Evolutionary conservation across 92 coral and sea anemone genomes (phyloP).

Genomic region (Micromussa lordhowensis): DNA sequence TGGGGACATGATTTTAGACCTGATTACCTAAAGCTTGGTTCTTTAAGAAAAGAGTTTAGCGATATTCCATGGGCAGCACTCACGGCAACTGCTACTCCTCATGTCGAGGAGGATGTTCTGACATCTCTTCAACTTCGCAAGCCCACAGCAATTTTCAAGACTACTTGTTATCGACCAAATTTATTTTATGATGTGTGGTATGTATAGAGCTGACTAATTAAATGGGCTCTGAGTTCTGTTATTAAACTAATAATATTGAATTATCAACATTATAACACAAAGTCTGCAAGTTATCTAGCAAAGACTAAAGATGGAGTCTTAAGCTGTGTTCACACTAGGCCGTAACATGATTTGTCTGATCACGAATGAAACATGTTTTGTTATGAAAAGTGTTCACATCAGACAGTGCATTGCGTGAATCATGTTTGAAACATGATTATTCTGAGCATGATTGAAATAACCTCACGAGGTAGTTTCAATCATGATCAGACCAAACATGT

Average conservation of each 20-base stretch:
- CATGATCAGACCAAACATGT: too few species aligned
- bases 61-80: slow-evolving; percentile 83
- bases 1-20: slow-evolving; percentile 99
- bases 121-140: slow-evolving; percentile 66
- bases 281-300: neutral
- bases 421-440: too few species aligned
- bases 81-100: slow-evolving; percentile 98
- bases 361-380: too few species aligned
- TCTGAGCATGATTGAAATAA: too few species aligned
- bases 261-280: neutral
- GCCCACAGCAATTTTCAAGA: slow-evolving; percentile 82
- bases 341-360: too few species aligned
- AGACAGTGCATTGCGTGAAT: too few species aligned
- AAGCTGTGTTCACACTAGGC: too few species aligned
- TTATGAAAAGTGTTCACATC: too few species aligned
- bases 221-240: neutral
- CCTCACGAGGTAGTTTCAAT: too few species aligned
- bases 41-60: slow-evolving; percentile 63
- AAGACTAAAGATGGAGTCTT: too few species aligned
- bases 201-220: slow-evolving; percentile 1
- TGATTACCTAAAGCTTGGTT: slow-evolving; percentile 87
- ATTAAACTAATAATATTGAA: too few species aligned
- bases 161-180: slow-evolving; percentile 85
- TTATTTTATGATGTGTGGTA: slow-evolving; percentile 94
- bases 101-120: slow-evolving; percentile 86